These are phyloP conservation scores for Aurelia aurita complex sp. Pacific DNA, from an alignment of 30 jellyfish, hydroid and myxozoan species.

Conservation along the genomic window DNA sequence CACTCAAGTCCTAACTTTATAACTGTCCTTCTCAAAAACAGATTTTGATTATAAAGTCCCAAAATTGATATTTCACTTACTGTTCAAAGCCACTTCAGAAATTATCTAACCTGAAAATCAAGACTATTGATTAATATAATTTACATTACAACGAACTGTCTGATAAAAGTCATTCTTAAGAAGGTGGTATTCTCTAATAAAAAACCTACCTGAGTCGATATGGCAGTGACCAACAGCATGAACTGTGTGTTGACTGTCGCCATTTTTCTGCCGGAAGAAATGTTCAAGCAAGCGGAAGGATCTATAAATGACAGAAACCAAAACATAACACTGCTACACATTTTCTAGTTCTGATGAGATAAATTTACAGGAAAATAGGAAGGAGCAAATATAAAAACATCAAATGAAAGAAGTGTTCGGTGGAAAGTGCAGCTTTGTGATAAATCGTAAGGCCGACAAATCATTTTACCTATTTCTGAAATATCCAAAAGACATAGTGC, in stretches of 20 bases:
- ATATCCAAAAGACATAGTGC: too few relatives aligned
- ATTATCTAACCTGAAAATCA: too few relatives aligned
- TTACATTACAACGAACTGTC: too few relatives aligned
- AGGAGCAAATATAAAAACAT: not conserved
- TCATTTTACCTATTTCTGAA: not conserved
- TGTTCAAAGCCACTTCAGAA: too few relatives aligned
- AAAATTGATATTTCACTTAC: too few relatives aligned
- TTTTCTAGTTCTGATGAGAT: not conserved
- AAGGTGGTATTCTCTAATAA: too few relatives aligned
- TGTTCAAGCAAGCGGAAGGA: conserved; percentile 50
- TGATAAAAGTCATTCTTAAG: too few relatives aligned
- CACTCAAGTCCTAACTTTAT: too few relatives aligned
- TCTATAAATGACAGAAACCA: conserved; percentile 36
- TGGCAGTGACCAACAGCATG: conserved; percentile 98
- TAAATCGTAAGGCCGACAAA: not conserved
- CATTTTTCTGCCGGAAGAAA: conserved; percentile 66
- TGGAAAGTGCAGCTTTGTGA: too few relatives aligned
- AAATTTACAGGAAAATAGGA: not conserved
- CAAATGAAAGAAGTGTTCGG: not conserved
- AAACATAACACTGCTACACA: not conserved
- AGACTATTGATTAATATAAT: too few relatives aligned
- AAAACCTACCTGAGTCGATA: conserved; percentile 79
- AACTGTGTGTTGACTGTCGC: conserved; percentile 55
- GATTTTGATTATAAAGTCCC: too few relatives aligned
- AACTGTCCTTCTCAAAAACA: too few relatives aligned